phyloP scores from a whole-genome alignment of 2,888 invertebrate genomes.

The Pristionchus arcanus region DNA sequence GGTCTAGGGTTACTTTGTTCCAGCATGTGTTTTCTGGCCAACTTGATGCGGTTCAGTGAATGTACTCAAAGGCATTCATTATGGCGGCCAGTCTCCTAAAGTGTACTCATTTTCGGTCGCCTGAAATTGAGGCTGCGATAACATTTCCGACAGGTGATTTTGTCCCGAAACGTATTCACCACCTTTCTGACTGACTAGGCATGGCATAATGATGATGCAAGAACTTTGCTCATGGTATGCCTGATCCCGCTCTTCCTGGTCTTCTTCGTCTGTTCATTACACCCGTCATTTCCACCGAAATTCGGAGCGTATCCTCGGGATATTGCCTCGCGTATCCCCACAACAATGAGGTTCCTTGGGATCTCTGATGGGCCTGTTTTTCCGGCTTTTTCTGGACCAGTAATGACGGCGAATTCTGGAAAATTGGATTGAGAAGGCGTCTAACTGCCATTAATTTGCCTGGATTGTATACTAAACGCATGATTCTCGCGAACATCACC shows the following conservation, averaged over 20 bases:
- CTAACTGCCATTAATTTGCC: too few species aligned
- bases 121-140: not conserved
- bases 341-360: not conserved
- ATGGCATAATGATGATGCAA: too few species aligned
- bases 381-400: not conserved
- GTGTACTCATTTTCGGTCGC: not conserved
- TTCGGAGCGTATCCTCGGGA: not conserved
- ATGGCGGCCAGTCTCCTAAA: not conserved
- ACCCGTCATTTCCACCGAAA: not conserved
- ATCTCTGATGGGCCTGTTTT: not conserved
- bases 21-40: not conserved
- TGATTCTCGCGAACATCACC: too few species aligned
- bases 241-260: not conserved
- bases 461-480: too few species aligned
- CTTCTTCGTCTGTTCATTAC: not conserved
- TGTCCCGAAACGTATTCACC: not conserved
- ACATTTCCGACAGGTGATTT: conserved; percentile 1
- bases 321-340: not conserved
- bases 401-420: not conserved
- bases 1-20: not conserved
- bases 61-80: not conserved
- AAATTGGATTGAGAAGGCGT: not conserved
- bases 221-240: too few species aligned
- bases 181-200: too few species aligned
- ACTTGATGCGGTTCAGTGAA: too few species aligned